Evolutionary conservation across 2,888 invertebrate species (phyloP), one percentile per base, ranked within the genome.

Genomic region (Silvanus unidentatus): DNA sequence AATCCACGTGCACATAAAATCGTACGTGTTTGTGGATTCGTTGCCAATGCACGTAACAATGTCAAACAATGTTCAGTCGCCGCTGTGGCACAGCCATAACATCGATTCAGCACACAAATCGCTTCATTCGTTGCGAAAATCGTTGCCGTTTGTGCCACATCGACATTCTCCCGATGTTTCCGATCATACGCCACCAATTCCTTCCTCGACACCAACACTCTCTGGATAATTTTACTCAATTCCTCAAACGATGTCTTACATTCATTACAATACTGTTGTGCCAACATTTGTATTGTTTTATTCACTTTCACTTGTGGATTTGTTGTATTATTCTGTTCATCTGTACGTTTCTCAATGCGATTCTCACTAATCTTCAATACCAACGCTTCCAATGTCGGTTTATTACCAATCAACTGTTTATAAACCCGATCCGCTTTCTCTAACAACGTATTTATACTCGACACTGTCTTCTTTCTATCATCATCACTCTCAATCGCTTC

Each of bases 401-500:
- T 93, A 65, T 92, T 91, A 2, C 86, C 82, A 55, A 92, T 86
- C 6, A 98, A 75, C 66, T 93, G 92, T 44, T 92, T 84, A 69
- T 97, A 96, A 11, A 94, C 89, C 14, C 91, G 77, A 70, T 98
- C 98, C 0, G 97, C 97, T 64, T 95, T 94, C 62, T 97, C 96
- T 41, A 98, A 72, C 49, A 95, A 74, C 1, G 86, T 81, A 60
- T 96, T 94, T 55, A 98, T 96, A 30, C 87, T 87, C 29, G 87
- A 84, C 15, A 96, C 89, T 49, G 95, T 93, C 74, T 96, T 96
- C 68, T 93, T 92, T 2, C 97, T 79, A 70, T 97, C 98, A 58
- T 97, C 96, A 62, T 97, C 97, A 58, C 86, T 94, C 71, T 97
- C 95, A 14, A 98, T 96, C 9, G 94, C 93, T 73, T 98, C 97